Conservation (phyloP, 2,113 vertebrate species). For the Scomber scombrus region DNA sequence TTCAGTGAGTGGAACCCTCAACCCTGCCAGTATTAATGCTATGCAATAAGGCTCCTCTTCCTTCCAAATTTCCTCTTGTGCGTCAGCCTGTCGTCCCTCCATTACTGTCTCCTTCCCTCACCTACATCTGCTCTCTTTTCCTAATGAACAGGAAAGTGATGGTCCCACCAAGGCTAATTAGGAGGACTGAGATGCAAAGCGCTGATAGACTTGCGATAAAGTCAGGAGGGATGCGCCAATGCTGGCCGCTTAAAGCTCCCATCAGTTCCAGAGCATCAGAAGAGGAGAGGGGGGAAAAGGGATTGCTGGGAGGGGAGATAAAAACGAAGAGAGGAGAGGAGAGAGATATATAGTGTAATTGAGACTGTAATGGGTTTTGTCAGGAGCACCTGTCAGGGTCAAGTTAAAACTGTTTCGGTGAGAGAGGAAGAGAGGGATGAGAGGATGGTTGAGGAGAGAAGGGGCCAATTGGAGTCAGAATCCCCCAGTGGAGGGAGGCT, state of each 20-base stretch:
- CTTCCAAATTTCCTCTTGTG: background rate
- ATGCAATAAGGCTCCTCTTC: background rate
- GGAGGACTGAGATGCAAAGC: conserved; percentile 34
- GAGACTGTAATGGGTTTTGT: conserved; percentile 84
- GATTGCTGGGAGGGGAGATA: conserved; percentile 7
- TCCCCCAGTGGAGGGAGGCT: conserved; percentile 62
- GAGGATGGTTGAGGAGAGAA: conserved; percentile 46
- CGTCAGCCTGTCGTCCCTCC: conserved; percentile 31
- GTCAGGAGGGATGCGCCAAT: conserved; percentile 34
- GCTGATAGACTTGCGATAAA: conserved; percentile 46
- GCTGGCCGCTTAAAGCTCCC: conserved; percentile 1
- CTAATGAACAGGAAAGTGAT: conserved; percentile 50
- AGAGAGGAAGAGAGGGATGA: conserved; percentile 61
- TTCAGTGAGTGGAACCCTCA: background rate
- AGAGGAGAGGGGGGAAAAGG: background rate
- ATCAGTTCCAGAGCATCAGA: conserved; percentile 34
- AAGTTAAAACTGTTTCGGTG: conserved; percentile 66
- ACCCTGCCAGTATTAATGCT: background rate
- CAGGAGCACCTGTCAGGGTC: conserved; percentile 83
- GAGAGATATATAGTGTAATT: conserved; percentile 75
- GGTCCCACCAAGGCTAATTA: conserved; percentile 68
- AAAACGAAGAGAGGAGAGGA: conserved; percentile 25
- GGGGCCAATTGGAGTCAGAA: conserved; percentile 74
- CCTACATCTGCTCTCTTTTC: conserved; percentile 55
- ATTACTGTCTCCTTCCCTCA: conserved; percentile 18